Base-by-base conservation (phyloP, 2,113 vertebrate genomes). In the Sceloporus undulatus region DNA sequence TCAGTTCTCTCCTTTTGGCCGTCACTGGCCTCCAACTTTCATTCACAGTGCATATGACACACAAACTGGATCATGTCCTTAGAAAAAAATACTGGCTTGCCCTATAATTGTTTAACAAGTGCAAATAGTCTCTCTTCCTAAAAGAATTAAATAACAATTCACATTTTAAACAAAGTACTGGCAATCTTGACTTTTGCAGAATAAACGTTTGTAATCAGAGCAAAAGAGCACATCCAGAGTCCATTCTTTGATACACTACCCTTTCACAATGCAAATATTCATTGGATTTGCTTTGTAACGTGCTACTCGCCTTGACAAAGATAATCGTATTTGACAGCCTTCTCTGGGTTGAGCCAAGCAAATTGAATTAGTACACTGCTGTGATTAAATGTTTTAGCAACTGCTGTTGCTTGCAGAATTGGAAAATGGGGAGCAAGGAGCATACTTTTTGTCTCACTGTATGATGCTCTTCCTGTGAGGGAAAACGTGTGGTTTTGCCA, bases 401-500 rank as follows among this genome's bases (percentile, higher is more conserved):
- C 91, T 85, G 92, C 18, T 87, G 1, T 87, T 80, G 13, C 78
- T 85, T 75, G 21, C 84, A 77, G 87, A 86, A 78, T 87, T 76
- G 84, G 52, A 21, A 52, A 40, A 84, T 65, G 62, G 25, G 76
- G 73, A 54, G 19, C 68, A 87, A 42, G 16, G 5, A 40, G 70
- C 73, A 9, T 90, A 75, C 52, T 84, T 62, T 90, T 76, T 34
- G 75, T 84, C 34, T 62, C 88, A 62, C 87, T 82, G 27, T 78
- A n/a, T 84, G 90, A 82, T 91, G 14, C 89, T 85, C 82, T 56
- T 34, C 48, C 85, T 84, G 77, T 54, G 81, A 91, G 80, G 88
- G 74, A 68, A 91, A 85, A n/a, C 38, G 93, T 90, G 56, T 82
- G 34, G 90, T 89, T 90, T 92, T 68, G 65, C 54, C 86, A 91